Evolutionary conservation across 1,140 invertebrate genomes (phyloP).

Genomic region (Drosophila equinoxialis): DNA sequence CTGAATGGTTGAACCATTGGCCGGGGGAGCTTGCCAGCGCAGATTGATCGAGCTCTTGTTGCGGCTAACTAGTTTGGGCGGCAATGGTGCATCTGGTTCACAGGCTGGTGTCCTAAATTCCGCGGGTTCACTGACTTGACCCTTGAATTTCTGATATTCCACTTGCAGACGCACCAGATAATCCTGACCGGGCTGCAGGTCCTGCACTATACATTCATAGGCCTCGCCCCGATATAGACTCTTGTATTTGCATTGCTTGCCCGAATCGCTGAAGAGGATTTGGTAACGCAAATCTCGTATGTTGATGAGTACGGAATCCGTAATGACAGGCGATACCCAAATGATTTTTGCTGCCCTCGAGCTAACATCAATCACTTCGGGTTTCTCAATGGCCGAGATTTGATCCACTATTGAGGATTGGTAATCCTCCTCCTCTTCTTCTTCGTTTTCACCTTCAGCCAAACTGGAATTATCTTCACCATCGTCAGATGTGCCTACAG

Average conservation of each 20-base stretch:
- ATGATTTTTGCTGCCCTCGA: slow-evolving; percentile 90
- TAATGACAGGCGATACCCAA: slow-evolving; percentile 88
- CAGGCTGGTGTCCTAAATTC: slow-evolving; percentile 87
- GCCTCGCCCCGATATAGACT: slow-evolving; percentile 89
- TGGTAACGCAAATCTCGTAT: slow-evolving; percentile 89
- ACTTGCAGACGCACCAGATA: slow-evolving; percentile 90
- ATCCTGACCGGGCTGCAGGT: slow-evolving; percentile 91
- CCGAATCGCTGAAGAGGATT: slow-evolving; percentile 90
- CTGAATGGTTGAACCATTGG: slow-evolving; percentile 91
- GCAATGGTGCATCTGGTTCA: slow-evolving; percentile 86
- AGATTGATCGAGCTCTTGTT: slow-evolving; percentile 86
- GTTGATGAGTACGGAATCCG: slow-evolving; percentile 84
- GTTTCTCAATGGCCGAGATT: slow-evolving; percentile 89
- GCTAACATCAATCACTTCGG: slow-evolving; percentile 90
- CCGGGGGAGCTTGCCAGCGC: slow-evolving; percentile 87
- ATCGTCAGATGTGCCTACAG: slow-evolving; percentile 87
- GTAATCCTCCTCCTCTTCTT: slow-evolving; percentile 85
- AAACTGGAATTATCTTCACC: slow-evolving; percentile 88
- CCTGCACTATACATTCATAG: slow-evolving; percentile 89
- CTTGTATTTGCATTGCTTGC: slow-evolving; percentile 90
- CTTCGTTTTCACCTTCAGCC: slow-evolving; percentile 85
- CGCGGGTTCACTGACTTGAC: slow-evolving; percentile 84
- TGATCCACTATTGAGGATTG: slow-evolving; percentile 86
- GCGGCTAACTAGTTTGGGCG: slow-evolving; percentile 85
- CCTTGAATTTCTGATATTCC: slow-evolving; percentile 84